phyloP scores from a whole-genome alignment of 2,888 invertebrate genomes.

The Drymonia ruficornis region DNA sequence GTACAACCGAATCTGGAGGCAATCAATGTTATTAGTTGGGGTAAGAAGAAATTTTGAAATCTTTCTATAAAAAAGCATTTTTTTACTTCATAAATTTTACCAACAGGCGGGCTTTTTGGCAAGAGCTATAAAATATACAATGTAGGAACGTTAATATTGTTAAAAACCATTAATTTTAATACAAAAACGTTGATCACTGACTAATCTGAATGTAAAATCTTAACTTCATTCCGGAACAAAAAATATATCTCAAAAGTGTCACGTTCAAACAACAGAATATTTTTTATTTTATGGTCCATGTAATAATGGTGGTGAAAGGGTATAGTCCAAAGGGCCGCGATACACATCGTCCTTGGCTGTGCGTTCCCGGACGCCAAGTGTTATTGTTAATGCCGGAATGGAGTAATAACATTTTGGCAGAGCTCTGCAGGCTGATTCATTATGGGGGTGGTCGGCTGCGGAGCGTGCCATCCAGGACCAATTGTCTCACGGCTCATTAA shows the following conservation, averaged over 20 bases:
- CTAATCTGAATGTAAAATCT: background rate
- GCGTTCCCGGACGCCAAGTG: slow-evolving; percentile 19
- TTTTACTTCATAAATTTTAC: no score
- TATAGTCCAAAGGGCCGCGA: slow-evolving; percentile 26
- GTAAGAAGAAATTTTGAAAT: no score
- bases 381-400: slow-evolving; percentile 30
- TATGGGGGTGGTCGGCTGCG: slow-evolving; percentile 29
- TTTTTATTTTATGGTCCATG: slow-evolving; percentile 25
- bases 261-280: slow-evolving; percentile 20
- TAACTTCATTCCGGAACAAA: background rate
- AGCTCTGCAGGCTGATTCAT: slow-evolving; percentile 34
- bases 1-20: no score
- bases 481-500: slow-evolving; percentile 39
- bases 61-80: no score
- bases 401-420: slow-evolving; percentile 40
- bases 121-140: no score
- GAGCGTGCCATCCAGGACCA: slow-evolving; percentile 20
- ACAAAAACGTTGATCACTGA: background rate
- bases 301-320: slow-evolving; percentile 30
- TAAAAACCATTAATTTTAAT: background rate
- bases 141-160: no score
- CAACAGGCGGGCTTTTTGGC: no score
- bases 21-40: no score
- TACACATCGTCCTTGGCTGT: slow-evolving; percentile 23
- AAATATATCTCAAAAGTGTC: background rate